Base-by-base conservation (phyloP, 2,113 vertebrate genomes). In the Pavo muticus region DNA sequence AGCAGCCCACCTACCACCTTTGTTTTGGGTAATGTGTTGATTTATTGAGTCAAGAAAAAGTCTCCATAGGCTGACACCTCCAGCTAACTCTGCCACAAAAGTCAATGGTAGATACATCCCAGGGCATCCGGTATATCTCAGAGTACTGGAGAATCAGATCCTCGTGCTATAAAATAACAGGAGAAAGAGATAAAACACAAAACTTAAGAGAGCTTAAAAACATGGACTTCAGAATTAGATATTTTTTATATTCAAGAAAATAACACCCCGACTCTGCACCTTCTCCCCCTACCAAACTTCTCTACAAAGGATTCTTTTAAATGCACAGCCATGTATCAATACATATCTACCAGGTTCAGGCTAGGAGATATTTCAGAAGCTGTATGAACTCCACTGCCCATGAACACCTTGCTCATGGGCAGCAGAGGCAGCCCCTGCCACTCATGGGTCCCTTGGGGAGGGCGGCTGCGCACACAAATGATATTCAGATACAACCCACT, bases 271-370 rank as follows among this genome's bases (percentile, higher is more conserved):
- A 44, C 63, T 84, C 27, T 71, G 47, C 63, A 18, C 8, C 4
- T 21, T 39, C 13, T 37, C 8, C 8, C 69, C 25, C 42, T 30
- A 54, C 18, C 14, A 37, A 48, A 64, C 30, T 64, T 2, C 65
- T 72, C 65, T 10, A 7, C 52, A 84, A 88, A 37, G 13, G 17
- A 39, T 48, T 80, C 37, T 70, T 25, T 24, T 63, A 57, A 74
- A 73, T 15, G 5, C 29, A 68, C 50, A n/a, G 8, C 17, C 13
- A 1, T 6, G 1, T 35, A 75, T 14, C 35, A 79, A 13, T 0
- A 0, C 19, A 19, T 21, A 23, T 29, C 56, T 59, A 91, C 63
- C 59, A 59, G 27, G 39, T 37, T 9, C 25, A 16, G 24, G n/a
- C 21, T 61, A 32, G 17, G 11, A 87, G 63, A 10, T 25, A 82